A percentile compares a stretch with the other conserved stretches of the same genome.
Conservation (phyloP, 1,140 invertebrate species). For the Cephus cinctus region DNA sequence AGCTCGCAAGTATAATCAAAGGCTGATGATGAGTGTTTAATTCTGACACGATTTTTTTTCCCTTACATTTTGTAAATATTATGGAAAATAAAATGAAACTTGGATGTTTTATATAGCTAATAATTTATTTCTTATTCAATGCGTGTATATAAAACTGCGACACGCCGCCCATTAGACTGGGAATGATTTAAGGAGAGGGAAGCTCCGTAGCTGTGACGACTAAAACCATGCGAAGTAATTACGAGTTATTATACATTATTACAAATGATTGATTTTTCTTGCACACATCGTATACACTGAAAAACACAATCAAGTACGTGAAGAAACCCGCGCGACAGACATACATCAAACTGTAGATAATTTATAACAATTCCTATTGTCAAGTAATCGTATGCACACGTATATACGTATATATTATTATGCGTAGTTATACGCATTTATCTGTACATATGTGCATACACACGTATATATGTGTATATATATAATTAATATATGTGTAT, state of each 20-base stretch:
- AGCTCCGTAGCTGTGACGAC: neutral
- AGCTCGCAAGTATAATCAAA: conserved; percentile 31
- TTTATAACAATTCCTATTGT: conserved; percentile 53
- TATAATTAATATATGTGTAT: conserved; percentile 28
- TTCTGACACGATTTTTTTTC: conserved; percentile 26
- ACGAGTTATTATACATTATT: too few relatives aligned
- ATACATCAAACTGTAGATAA: conserved; percentile 49
- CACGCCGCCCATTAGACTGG: neutral
- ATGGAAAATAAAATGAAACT: conserved; percentile 25
- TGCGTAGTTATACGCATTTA: conserved; percentile 33
- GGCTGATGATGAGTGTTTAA: conserved; percentile 39
- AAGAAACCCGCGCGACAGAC: conserved; percentile 20
- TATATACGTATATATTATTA: conserved; percentile 29
- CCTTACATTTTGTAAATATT: conserved; percentile 46
- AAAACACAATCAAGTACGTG: conserved; percentile 14
- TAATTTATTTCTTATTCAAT: conserved; percentile 52
- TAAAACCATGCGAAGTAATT: too few relatives aligned
- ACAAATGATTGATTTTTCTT: too few relatives aligned
- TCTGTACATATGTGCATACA: conserved; percentile 50
- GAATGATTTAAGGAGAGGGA: neutral
- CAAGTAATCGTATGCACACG: conserved; percentile 44
- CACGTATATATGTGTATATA: conserved; percentile 38
- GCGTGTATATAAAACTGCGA: too few relatives aligned
- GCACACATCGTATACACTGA: conserved; percentile 21
- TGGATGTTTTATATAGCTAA: conserved; percentile 48